phyloP scores from a whole-genome alignment of 2,113 vertebrate species.

The Misgurnus anguillicaudatus region DNA sequence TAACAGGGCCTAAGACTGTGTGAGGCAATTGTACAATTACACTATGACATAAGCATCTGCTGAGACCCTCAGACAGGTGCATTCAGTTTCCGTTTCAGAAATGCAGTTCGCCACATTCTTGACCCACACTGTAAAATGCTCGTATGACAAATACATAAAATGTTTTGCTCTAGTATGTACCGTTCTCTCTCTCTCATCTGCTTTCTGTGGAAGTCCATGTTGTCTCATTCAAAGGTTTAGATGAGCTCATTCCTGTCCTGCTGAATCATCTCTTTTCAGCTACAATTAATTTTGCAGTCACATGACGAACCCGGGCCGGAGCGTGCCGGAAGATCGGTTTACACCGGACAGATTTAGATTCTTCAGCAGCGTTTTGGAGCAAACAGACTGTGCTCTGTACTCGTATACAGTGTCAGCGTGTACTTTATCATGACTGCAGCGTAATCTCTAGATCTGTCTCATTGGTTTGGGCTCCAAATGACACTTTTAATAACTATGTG shows the following conservation, averaged over 20 bases:
- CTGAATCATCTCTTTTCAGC: constrained; percentile 57
- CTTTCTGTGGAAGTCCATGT: neutral
- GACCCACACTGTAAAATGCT: too few species aligned
- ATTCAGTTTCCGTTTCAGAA: too few species aligned
- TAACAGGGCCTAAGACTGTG: too few species aligned
- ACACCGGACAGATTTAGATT: constrained; percentile 63
- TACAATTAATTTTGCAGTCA: constrained; percentile 64
- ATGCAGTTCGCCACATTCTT: too few species aligned
- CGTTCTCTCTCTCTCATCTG: neutral
- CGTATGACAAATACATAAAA: too few species aligned
- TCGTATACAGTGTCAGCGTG: constrained; percentile 2
- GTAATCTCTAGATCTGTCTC: constrained; percentile 3
- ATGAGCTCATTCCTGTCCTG: constrained; percentile 28
- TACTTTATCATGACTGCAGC: constrained; percentile 10
- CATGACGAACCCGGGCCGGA: constrained; percentile 58
- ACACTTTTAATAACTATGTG: constrained; percentile 6
- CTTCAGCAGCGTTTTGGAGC: constrained; percentile 53
- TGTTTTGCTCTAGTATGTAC: neutral
- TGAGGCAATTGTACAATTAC: neutral
- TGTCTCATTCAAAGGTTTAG: constrained; percentile 19
- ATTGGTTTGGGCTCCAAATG: constrained; percentile 23
- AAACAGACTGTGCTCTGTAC: constrained; percentile 42
- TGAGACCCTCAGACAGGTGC: too few species aligned
- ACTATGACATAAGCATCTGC: too few species aligned
- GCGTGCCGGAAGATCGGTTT: constrained; percentile 65